Conservation (phyloP, 2,888 invertebrate genomes). For the Thysanoteuthis rhombus region DNA sequence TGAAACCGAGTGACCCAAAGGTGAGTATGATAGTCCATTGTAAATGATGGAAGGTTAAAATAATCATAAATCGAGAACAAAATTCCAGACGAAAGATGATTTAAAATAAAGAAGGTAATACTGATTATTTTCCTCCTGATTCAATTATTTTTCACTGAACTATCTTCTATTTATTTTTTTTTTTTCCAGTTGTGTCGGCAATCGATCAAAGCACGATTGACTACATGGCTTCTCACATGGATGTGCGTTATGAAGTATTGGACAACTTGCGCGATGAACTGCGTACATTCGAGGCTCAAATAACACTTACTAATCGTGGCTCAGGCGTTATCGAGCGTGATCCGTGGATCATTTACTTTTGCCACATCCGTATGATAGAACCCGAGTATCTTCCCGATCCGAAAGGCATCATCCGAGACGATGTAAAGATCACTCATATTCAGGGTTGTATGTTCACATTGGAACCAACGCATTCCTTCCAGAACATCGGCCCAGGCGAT, state of each 20-base stretch:
- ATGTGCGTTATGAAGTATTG: constrained; percentile 38
- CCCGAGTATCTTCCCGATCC: constrained; percentile 48
- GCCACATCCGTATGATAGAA: constrained; percentile 39
- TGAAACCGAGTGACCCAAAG: neutral
- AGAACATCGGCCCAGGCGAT: constrained; percentile 36
- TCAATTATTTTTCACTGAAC: neutral
- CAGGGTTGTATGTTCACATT: constrained; percentile 49
- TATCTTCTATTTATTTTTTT: neutral
- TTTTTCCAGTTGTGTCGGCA: constrained; percentile 32
- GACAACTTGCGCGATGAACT: constrained; percentile 20
- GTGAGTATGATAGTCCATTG: neutral
- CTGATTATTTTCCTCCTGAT: neutral
- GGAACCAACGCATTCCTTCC: constrained; percentile 40
- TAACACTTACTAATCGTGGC: constrained; percentile 22
- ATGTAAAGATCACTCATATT: constrained; percentile 44
- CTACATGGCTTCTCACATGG: constrained; percentile 42
- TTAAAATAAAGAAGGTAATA: neutral
- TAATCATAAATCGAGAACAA: neutral
- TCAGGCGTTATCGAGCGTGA: neutral
- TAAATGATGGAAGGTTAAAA: neutral
- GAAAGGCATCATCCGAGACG: constrained; percentile 41
- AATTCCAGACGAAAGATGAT: neutral
- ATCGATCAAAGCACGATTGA: constrained; percentile 40
- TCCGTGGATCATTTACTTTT: constrained; percentile 19
- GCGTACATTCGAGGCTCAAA: neutral